phyloP scores from a whole-genome alignment of 2,888 invertebrate species.

The Calameuta pallipes region DNA sequence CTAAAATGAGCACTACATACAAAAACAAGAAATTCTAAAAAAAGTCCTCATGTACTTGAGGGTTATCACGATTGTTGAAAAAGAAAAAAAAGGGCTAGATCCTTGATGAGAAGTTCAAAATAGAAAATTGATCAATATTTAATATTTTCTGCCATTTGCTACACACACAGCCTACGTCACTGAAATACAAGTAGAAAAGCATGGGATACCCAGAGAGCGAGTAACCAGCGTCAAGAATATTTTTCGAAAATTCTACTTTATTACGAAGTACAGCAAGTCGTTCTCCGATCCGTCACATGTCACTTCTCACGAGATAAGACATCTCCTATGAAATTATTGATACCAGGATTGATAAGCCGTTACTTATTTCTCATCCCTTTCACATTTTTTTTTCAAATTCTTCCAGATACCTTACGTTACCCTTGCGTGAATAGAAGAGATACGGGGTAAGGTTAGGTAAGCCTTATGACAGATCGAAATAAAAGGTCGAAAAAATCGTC shows the following conservation, averaged over 20 bases:
- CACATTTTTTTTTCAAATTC: not conserved
- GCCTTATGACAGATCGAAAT: not conserved
- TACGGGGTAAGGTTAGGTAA: not conserved
- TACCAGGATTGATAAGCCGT: too few species aligned
- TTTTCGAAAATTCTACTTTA: not conserved
- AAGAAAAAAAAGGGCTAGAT: too few species aligned
- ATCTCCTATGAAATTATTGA: not conserved
- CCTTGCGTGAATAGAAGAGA: not conserved
- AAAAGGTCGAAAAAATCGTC: not conserved
- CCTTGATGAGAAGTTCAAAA: not conserved
- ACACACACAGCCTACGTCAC: not conserved
- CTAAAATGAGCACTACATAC: not conserved
- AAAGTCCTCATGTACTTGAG: not conserved
- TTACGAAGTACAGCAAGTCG: not conserved
- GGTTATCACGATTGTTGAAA: not conserved
- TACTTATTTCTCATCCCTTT: not conserved
- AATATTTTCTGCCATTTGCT: not conserved
- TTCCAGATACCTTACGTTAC: not conserved
- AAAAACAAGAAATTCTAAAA: not conserved
- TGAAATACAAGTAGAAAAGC: not conserved
- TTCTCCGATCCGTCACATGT: not conserved
- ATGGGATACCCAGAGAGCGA: not conserved
- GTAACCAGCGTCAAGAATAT: not conserved
- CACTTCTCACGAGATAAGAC: not conserved
- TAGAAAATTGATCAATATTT: not conserved